Base-by-base conservation (phyloP, 2,888 invertebrate genomes). In the Petrolisthes cinctipes region DNA sequence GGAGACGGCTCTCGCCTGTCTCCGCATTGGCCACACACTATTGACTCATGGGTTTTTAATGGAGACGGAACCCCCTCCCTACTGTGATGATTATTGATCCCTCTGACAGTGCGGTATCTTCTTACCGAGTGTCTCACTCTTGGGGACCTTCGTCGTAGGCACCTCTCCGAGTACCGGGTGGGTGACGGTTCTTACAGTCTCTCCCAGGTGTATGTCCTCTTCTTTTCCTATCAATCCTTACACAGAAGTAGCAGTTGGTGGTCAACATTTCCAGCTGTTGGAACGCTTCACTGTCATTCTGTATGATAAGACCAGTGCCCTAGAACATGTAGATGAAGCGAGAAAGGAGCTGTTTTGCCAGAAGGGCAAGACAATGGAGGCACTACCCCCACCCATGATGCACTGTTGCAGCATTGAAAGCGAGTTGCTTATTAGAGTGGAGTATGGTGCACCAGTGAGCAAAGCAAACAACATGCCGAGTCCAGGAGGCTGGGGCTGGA, bases 371-470 rank as follows among this genome's bases (percentile, higher is more conserved):
- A 81, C 61, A 23, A 61, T 81, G 81, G 66, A 80, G 57, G 20
- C 80, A 20, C 17, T 80, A n/a, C 61, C 17, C n/a, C 61, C 80
- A 80, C 80, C n/a, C 80, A 80, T n/a, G 80, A 53, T 80, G 57
- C 80, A 17, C 80, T 80, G 4, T 20, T 80, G 56, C 80, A 80
- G 17, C 54, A 57, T 20, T 20, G n/a, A 9, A 80, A 57, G 57
- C 9, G 57, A 20, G n/a, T 54, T 57, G 56, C 57, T n/a, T 80
- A 80, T 20, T 56, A 80, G 20, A 20, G 56, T 56, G 14, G 80
- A 80, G 56, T 80, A 54, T 80, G 80, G 80, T 76, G 37, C 37
- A 76, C 51, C 76, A 37, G 76, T 76, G 76, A 76, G 76, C 11
- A 76, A 9, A 76, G 37, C 37, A 51, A 51, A 76, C 51, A 76